Conservation (phyloP, 1,140 invertebrate species). For the Semibalanus balanoides region DNA sequence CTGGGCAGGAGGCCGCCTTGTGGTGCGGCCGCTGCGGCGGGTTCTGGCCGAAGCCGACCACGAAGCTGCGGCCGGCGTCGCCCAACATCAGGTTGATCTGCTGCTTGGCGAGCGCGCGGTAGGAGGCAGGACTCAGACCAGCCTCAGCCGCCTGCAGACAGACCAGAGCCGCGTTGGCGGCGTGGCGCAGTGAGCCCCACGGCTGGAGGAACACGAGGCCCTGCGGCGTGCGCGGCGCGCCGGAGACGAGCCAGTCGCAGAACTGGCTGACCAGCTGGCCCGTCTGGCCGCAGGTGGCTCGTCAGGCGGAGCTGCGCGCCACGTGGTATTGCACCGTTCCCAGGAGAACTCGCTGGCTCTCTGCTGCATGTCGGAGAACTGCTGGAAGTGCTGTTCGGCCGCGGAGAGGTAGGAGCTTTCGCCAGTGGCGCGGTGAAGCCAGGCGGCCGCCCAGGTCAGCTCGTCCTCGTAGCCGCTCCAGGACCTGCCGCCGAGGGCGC, state of each 20-base stretch:
- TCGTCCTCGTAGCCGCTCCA: slow-evolving; percentile 22
- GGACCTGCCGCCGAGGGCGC: slow-evolving; percentile 12
- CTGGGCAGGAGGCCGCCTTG: slow-evolving; percentile 22
- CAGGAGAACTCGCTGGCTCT: slow-evolving; percentile 35
- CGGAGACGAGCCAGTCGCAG: slow-evolving; percentile 35
- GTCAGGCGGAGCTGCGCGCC: slow-evolving; percentile 39
- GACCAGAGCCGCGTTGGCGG: slow-evolving; percentile 42
- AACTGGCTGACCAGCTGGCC: slow-evolving; percentile 25
- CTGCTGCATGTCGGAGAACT: slow-evolving; percentile 29
- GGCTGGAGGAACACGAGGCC: slow-evolving; percentile 42
- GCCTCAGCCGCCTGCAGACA: slow-evolving; percentile 24
- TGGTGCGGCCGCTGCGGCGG: slow-evolving; percentile 29
- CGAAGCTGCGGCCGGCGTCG: slow-evolving; percentile 41
- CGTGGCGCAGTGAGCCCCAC: slow-evolving; percentile 41
- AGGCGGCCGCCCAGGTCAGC: slow-evolving; percentile 20
- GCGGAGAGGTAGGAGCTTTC: slow-evolving; percentile 37
- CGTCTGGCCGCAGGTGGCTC: slow-evolving; percentile 28
- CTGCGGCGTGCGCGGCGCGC: slow-evolving; percentile 37
- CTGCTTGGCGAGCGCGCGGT: slow-evolving; percentile 33
- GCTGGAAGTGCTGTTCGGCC: slow-evolving; percentile 24
- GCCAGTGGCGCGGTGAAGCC: slow-evolving; percentile 27
- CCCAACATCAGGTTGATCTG: slow-evolving; percentile 49
- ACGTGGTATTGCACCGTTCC: slow-evolving; percentile 44
- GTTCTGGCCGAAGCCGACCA: slow-evolving; percentile 45
- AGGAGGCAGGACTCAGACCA: not conserved